Evolutionary conservation across 2,888 invertebrate genomes (phyloP), one percentile per base, ranked within the genome.

Genomic region (Noctua fimbriata): DNA sequence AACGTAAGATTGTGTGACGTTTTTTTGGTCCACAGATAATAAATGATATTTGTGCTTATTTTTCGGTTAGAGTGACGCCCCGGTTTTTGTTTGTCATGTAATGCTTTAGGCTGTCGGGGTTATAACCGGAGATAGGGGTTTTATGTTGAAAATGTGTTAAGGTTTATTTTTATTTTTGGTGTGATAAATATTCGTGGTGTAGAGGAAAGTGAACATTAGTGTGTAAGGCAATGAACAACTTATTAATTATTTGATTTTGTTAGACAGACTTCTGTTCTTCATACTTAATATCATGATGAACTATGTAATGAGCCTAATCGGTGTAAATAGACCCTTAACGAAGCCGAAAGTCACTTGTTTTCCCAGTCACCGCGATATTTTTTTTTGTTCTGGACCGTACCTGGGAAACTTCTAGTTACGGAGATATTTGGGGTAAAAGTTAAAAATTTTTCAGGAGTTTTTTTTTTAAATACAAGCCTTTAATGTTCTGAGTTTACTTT

Each of bases 1-100:
- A 92, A 91, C 90, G 83, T 94, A 95, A 96, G 95, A 95, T 94
- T 94, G 93, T 94, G 93, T 93, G 95, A 93, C 94, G 88, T 93
- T 94, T 94, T 94, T 94, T 92, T 90, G 90, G 83, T 77, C 82
- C 77, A 79, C 89, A 89, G 93, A 94, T 94, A 93, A 90, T 88
- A 91, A 89, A 92, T 91, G 76, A 87, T 85, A 83, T 87, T 89
- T 78, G 69, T 78, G 75, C 77, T 86, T 81, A 81, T 88, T 88
- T 84, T 88, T 77, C 41, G 77, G 78, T 66, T 74, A 75, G 66
- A 86, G 69, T 80, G 73, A 71, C 63, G 52, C 12, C 36, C 73
- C 44, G 63, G 36, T 72, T 88, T 84, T 79, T 77, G 75, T 82
- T 84, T 76, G 75, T 76, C 73, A 76, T 81, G 52, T 75, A 44